phyloP scores from a whole-genome alignment of 1,140 invertebrate species.

The Pseudomyrmex pallidus region DNA sequence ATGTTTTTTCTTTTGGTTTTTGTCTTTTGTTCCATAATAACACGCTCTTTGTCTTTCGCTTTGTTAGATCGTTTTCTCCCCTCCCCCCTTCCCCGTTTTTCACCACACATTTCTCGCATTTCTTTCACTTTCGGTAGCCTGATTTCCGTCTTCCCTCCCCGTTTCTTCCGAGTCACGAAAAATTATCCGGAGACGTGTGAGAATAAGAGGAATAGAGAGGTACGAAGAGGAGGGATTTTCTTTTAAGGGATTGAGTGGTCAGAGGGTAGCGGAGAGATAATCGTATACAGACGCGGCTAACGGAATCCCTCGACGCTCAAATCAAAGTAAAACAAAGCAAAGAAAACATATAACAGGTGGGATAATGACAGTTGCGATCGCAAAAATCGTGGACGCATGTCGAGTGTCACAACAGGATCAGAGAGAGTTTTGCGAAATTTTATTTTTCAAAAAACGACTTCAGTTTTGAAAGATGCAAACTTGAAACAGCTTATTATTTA shows the following conservation, averaged over 20 bases:
- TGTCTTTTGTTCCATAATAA: constrained; percentile 15
- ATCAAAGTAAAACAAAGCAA: constrained; percentile 43
- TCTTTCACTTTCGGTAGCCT: constrained; percentile 47
- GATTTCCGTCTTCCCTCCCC: constrained; percentile 59
- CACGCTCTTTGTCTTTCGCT: constrained; percentile 26
- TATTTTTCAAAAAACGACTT: background rate
- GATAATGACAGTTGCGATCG: constrained; percentile 47
- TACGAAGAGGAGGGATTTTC: constrained; percentile 68
- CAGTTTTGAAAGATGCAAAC: background rate
- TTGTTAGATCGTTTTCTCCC: constrained; percentile 50
- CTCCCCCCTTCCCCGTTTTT: constrained; percentile 34
- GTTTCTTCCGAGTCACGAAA: constrained; percentile 65
- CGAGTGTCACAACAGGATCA: constrained; percentile 11
- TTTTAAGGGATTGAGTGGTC: constrained; percentile 66
- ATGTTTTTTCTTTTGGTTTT: constrained; percentile 18
- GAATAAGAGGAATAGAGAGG: constrained; percentile 67
- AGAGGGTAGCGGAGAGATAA: constrained; percentile 64
- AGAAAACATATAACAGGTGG: constrained; percentile 38
- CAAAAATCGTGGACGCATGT: constrained; percentile 24
- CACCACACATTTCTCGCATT: constrained; percentile 56
- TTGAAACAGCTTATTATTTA: background rate
- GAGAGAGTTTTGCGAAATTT: constrained; percentile 4
- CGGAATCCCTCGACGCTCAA: constrained; percentile 32
- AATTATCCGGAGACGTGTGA: constrained; percentile 70
- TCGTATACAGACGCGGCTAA: constrained; percentile 74